These are phyloP conservation scores for Heliconius aoede DNA, from an alignment of 2,888 invertebrate genomes.

Conservation along the genomic window DNA sequence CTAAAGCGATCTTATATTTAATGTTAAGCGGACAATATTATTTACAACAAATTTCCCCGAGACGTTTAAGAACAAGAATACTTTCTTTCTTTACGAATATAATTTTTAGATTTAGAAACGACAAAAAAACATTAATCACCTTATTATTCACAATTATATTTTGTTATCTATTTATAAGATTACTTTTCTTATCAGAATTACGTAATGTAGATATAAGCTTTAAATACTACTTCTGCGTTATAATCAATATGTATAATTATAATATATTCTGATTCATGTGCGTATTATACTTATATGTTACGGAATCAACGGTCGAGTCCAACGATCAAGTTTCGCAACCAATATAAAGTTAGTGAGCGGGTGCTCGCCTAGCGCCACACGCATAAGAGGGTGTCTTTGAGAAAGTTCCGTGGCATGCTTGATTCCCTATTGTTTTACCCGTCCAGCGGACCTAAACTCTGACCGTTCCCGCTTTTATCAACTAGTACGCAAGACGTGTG, in stretches of 20 bases:
- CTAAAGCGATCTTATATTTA: constrained; percentile 77
- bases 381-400: constrained; percentile 79
- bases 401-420: constrained; percentile 81
- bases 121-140: constrained; percentile 54
- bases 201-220: background rate
- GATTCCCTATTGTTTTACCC: constrained; percentile 80
- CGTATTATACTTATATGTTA: constrained; percentile 27
- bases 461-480: constrained; percentile 61
- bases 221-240: no score
- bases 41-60: constrained; percentile 62
- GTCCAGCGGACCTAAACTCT: constrained; percentile 71
- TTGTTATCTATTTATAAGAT: constrained; percentile 36
- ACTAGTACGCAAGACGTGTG: constrained; percentile 67
- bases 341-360: constrained; percentile 78
- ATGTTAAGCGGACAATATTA: constrained; percentile 72
- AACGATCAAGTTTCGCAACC: constrained; percentile 76
- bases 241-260: constrained; percentile 22
- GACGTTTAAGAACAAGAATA: constrained; percentile 60
- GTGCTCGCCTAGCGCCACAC: constrained; percentile 76
- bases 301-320: constrained; percentile 59
- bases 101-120: constrained; percentile 64
- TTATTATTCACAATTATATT: constrained; percentile 51
- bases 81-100: constrained; percentile 53
- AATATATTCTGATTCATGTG: constrained; percentile 3
- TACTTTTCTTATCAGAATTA: constrained; percentile 4